Evolutionary conservation across 2,888 invertebrate species (phyloP), one percentile per base, ranked within the genome.

Genomic region (Molanna angustata): DNA sequence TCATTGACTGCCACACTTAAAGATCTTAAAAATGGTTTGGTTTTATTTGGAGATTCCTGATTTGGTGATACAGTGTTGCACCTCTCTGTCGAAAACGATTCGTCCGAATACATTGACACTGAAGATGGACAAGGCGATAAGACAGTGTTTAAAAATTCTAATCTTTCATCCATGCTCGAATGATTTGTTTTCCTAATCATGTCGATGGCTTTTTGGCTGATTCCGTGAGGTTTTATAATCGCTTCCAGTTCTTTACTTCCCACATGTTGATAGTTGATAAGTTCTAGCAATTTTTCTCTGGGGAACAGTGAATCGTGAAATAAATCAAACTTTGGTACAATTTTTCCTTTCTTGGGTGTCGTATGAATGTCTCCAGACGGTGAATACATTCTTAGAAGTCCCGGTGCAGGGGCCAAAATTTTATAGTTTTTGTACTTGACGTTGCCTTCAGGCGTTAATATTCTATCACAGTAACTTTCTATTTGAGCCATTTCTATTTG

Each of bases 191-290:
- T 42, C 17, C 52, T 35, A 2, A 59, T 21, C 7, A 56, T 52
- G 27, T 56, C 56, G 17, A 52, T 49, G n/a, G 54, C 52, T 20
- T 43, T 39, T 18, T 48, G 37, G 20, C 74, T 68, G 4, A 75
- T 67, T 7, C 73, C 70, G 11, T 69, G 65, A 0, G 76, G 73
- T 52, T 71, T 64, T 39, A 76, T 74, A 51, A 76, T 75, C 13
- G 72, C 75, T 60, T 73, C 74, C 40, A 76, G 64, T 19, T 71
- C 68, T 6, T 73, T 74, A 2, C 69, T 65, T 0, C 72, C 75
- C 0, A 73, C 71, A 47, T 74, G 73, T 37, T 69, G 72, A 0
- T 73, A 72, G 18, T 72, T 64, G 39, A 77, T 65, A 21, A 77
- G 66, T 58, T 72, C 71, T 22, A 77, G 65, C 49, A 77, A 73